Evolutionary conservation across 2,797 vertebrate genomes (phyloP).

Genomic region (Pteronotus mesoamericanus): DNA sequence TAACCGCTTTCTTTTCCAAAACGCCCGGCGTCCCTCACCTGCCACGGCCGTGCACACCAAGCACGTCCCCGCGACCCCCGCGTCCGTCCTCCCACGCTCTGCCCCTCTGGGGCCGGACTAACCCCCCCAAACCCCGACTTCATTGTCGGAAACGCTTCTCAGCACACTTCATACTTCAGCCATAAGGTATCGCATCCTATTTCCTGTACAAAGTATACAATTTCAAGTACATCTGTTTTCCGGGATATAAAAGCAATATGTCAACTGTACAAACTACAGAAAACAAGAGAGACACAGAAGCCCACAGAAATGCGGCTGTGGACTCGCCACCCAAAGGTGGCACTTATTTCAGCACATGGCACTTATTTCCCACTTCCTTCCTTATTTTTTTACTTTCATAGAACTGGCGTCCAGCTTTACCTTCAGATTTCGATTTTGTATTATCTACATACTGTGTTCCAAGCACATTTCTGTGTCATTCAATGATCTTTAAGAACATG

Average conservation of each 20-base stretch:
- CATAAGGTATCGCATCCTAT: neutral
- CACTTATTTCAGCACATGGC: no score
- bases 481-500: neutral
- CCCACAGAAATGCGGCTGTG: neutral
- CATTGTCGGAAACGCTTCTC: neutral
- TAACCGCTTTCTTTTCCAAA: neutral
- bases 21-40: neutral
- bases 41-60: neutral
- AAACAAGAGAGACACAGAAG: neutral
- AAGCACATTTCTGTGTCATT: neutral
- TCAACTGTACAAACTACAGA: neutral
- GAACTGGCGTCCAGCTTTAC: neutral
- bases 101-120: neutral
- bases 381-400: neutral
- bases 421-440: neutral
- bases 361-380: neutral
- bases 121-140: neutral
- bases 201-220: neutral
- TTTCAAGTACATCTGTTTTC: neutral
- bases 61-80: fast-evolving
- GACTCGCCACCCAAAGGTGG: neutral
- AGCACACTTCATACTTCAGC: neutral
- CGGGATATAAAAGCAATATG: neutral
- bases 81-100: neutral
- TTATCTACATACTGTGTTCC: neutral